Base-by-base conservation (phyloP, 2,797 vertebrate species). In the Coccyzus lansbergi region DNA sequence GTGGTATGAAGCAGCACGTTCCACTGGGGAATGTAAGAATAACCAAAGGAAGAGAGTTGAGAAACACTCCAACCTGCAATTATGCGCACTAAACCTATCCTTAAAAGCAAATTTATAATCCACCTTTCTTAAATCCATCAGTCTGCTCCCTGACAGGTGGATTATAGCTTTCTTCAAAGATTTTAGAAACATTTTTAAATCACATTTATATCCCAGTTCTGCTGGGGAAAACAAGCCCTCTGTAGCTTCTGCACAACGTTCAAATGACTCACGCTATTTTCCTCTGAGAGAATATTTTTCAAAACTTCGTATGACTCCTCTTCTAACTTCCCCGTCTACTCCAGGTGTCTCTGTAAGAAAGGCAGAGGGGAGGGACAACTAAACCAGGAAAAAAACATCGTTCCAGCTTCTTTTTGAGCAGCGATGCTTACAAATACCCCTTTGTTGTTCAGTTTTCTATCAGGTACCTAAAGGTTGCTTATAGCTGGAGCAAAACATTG, bases 171-270 rank as follows among this genome's bases (percentile, higher is more conserved):
- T 86, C 86, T 94, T 95, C 92, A 88, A 86, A 97, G 91, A 92
- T 95, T 92, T 81, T 85, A 90, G 92, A 87, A 95, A 93, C 92
- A 92, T 74, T 92, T 91, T 68, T 8, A 93, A 93, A 90, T 83
- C 51, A 6, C 80, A 85, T 96, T 96, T 92, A 69, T 92, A 79
- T 92, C 83, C 67, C 46, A 48, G 40, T 64, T 85, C 96, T 96
- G 42, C 94, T 95, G 93, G 88, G 97, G 95, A 95, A 97, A 97
- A 97, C 96, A 97, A 64, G 72, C 71, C 59, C 95, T 95, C 87
- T 3, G 12, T 69, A 51, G 86, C 80, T 55, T 77, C 82, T 90
- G 78, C 69, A 58, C 44, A n/a, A 71, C 29, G 15, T 76, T 84
- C 26, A 10, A 44, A 56, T 92, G 67, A 85, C 67, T 87, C 83